Evolutionary conservation across 2,797 vertebrate species (phyloP).

Genomic region (Tympanoctomys barrerae): DNA sequence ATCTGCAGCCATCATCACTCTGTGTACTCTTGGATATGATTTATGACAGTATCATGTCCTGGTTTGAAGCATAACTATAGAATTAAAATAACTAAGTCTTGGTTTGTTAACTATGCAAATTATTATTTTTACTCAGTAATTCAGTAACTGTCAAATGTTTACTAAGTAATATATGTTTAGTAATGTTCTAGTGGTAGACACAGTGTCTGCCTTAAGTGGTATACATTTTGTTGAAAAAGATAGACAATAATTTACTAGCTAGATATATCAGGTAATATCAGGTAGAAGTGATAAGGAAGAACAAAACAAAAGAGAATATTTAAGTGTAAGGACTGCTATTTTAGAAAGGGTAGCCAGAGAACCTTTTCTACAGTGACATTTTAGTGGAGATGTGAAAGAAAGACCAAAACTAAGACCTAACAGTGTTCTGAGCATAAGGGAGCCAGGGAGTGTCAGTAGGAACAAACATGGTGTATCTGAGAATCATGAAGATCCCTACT

Average conservation of each 20-base stretch:
- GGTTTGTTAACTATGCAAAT: not conserved
- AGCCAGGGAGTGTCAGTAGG: not conserved
- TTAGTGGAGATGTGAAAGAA: not conserved
- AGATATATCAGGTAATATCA: not conserved
- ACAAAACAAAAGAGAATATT: not conserved
- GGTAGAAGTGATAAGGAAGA: not conserved
- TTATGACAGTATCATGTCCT: not conserved
- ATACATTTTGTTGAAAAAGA: not conserved
- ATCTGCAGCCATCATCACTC: not conserved
- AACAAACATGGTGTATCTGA: not conserved
- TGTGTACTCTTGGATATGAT: not conserved
- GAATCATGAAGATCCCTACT: not conserved
- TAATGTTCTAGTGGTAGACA: not conserved
- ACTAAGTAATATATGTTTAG: not conserved
- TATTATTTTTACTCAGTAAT: slow-evolving; percentile 5
- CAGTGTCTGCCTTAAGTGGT: not conserved
- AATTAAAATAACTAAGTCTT: not conserved
- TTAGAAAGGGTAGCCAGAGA: not conserved
- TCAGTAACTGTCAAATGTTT: not conserved
- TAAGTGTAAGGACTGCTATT: not conserved
- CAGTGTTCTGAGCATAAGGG: not conserved
- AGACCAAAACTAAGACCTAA: not conserved
- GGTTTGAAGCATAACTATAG: not conserved
- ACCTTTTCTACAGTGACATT: slow-evolving; percentile 22
- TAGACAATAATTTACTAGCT: not conserved